Conservation (phyloP, 2,888 invertebrate species). For the Cloeon dipterum region DNA sequence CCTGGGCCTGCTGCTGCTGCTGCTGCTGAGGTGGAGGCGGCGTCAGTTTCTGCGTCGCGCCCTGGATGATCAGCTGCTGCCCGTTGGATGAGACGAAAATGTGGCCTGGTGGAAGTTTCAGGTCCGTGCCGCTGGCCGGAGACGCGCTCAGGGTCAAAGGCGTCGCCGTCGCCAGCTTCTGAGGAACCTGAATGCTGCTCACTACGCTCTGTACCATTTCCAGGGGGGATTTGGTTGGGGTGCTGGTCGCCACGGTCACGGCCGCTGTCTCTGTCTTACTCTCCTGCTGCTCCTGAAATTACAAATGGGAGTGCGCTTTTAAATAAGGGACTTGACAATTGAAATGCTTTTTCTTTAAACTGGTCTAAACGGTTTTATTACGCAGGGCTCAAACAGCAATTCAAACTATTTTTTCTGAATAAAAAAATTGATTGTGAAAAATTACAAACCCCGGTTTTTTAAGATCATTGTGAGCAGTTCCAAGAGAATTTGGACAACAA, state of each 20-base stretch:
- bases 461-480: no score
- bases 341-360: no score
- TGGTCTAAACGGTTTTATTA: no score
- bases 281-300: constrained; percentile 5
- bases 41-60: no score
- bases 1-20: constrained; percentile 10
- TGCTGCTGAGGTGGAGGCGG: constrained; percentile 34
- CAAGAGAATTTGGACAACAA: no score
- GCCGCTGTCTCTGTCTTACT: constrained; percentile 1
- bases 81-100: constrained; percentile 55
- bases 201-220: constrained; percentile 61
- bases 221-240: constrained; percentile 31
- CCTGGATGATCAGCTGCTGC: constrained; percentile 47
- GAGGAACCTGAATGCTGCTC: constrained; percentile 37
- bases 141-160: constrained; percentile 6
- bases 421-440: no score
- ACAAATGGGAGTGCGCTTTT: constrained; percentile 5
- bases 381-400: no score
- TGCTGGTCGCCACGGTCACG: constrained; percentile 1
- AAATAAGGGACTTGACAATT: no score
- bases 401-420: no score
- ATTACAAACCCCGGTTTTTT: no score
- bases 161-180: constrained; percentile 8
- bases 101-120: constrained; percentile 30
- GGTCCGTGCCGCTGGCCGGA: constrained; percentile 4